A percentile compares a stretch with the other conserved stretches of the same genome.
Conservation (phyloP, 2,113 vertebrate genomes). For the Apaloderma vittatum region DNA sequence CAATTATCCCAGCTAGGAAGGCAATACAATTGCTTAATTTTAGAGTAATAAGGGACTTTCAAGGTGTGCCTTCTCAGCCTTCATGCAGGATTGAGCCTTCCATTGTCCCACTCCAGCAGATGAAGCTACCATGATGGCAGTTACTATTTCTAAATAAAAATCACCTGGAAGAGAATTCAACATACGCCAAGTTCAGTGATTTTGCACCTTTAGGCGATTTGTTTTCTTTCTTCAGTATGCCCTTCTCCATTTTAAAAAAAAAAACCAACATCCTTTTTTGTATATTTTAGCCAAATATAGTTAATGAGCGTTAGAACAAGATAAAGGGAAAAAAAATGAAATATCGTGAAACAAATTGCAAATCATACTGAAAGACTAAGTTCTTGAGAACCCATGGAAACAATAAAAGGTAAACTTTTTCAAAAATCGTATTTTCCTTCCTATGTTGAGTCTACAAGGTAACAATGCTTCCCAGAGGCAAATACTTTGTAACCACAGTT, state of each 20-base stretch:
- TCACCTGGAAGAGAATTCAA: background rate
- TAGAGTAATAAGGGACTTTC: conserved; percentile 48
- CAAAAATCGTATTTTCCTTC: background rate
- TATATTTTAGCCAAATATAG: background rate
- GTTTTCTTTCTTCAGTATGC: background rate
- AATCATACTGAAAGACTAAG: background rate
- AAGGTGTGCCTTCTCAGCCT: conserved; percentile 28
- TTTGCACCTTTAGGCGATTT: background rate
- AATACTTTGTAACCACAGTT: background rate
- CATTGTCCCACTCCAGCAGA: background rate
- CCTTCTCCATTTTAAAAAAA: background rate
- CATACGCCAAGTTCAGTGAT: background rate
- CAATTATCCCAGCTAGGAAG: conserved; percentile 59
- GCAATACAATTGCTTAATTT: conserved; percentile 58
- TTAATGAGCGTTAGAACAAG: background rate
- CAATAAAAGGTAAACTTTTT: background rate
- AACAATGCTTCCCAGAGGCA: background rate
- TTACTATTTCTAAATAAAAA: conserved; percentile 3
- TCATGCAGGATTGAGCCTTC: background rate
- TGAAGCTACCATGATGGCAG: background rate
- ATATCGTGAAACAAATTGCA: background rate
- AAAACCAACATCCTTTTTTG: background rate
- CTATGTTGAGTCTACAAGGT: background rate
- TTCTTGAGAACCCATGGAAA: background rate
- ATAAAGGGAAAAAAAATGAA: background rate